phyloP scores from a whole-genome alignment of 2,797 vertebrate species.

The Peromyscus eremicus region DNA sequence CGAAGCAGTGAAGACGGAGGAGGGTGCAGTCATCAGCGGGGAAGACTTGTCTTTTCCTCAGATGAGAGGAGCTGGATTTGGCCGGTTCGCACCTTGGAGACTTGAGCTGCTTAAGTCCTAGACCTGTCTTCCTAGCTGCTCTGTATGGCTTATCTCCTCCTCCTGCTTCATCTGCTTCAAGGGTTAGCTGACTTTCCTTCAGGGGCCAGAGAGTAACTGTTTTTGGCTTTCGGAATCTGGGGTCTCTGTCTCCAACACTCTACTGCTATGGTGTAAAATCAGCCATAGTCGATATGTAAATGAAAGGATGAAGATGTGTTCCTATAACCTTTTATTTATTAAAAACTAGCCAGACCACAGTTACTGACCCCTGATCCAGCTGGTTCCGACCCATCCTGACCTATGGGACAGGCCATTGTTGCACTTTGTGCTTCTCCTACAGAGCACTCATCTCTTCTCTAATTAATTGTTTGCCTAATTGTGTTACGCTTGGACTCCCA shows the following conservation, averaged over 20 bases:
- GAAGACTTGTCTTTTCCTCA: not conserved
- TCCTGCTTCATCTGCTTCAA: not conserved
- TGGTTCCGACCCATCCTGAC: not conserved
- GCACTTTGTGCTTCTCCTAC: not conserved
- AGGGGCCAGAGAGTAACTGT: not conserved
- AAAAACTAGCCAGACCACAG: not conserved
- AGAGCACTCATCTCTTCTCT: not conserved
- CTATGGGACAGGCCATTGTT: not conserved
- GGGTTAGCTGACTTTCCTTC: slow-evolving; percentile 2
- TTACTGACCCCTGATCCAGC: not conserved
- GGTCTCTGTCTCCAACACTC: not conserved
- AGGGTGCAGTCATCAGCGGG: not conserved
- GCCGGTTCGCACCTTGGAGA: not conserved
- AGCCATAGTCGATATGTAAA: not conserved
- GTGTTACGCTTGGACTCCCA: not conserved
- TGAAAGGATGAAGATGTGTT: not conserved
- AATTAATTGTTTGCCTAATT: slow-evolving; percentile 58
- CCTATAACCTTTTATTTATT: not conserved
- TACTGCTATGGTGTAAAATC: not conserved
- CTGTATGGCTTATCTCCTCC: not conserved
- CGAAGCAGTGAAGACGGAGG: not conserved
- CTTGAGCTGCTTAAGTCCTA: not conserved
- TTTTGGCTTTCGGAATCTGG: not conserved
- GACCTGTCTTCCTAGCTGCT: not conserved
- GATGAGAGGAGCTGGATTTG: not conserved